phyloP scores from a whole-genome alignment of 2,888 invertebrate species.

The Ganaspis brasiliensis region DNA sequence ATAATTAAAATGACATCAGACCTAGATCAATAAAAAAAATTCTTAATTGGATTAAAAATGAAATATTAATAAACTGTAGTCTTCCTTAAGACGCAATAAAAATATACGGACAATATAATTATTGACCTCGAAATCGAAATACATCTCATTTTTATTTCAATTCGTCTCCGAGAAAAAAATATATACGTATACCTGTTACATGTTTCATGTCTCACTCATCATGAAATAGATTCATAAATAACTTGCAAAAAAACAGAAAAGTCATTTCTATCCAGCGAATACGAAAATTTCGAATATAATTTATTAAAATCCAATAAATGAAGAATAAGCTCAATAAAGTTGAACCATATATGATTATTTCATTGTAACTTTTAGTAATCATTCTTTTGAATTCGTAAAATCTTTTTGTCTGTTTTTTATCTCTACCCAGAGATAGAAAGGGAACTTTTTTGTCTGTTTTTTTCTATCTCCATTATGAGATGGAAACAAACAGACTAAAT shows the following conservation, averaged over 20 bases:
- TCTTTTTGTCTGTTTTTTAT: too few relatives aligned
- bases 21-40: too few relatives aligned
- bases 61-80: neutral
- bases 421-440: too few relatives aligned
- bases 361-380: too few relatives aligned
- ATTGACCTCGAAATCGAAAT: slow-evolving; percentile 14
- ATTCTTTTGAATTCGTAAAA: too few relatives aligned
- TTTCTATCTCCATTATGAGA: too few relatives aligned
- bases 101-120: neutral
- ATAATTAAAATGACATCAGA: too few relatives aligned
- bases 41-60: neutral
- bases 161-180: neutral
- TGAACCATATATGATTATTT: too few relatives aligned
- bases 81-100: neutral
- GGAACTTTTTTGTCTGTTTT: too few relatives aligned
- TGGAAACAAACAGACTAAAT: too few relatives aligned
- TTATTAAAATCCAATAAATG: neutral
- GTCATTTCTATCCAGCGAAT: neutral
- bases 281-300: neutral
- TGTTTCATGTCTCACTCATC: neutral
- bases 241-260: neutral
- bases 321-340: neutral
- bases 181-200: neutral
- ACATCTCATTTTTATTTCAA: slow-evolving; percentile 11
- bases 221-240: neutral